These are phyloP conservation scores for Penaeus indicus DNA, from an alignment of 1,140 invertebrate genomes.

Conservation along the genomic window DNA sequence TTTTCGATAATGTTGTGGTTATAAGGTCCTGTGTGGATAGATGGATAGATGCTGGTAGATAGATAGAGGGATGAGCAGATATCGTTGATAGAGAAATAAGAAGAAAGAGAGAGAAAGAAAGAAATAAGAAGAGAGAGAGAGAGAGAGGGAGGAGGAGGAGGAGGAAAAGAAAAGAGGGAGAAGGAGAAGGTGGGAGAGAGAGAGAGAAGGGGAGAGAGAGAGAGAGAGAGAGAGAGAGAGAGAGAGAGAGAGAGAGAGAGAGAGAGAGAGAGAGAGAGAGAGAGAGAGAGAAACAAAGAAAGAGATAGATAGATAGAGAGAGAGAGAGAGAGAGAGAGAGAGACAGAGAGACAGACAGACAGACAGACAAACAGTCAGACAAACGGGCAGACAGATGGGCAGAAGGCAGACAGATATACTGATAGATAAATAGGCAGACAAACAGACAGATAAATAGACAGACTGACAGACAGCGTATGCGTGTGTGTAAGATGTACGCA, in stretches of 20 bases:
- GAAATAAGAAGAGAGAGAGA: background rate
- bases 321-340: background rate
- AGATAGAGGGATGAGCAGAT: background rate
- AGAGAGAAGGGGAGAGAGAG: background rate
- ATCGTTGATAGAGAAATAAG: background rate
- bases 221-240: background rate
- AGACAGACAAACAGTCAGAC: background rate
- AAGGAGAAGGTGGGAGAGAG: background rate
- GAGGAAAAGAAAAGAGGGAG: background rate
- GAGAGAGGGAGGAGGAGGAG: background rate
- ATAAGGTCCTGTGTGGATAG: too few species aligned
- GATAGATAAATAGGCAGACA: background rate
- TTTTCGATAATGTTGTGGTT: too few species aligned
- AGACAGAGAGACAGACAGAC: slow-evolving; percentile 1
- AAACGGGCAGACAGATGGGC: background rate
- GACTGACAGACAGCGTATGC: background rate
- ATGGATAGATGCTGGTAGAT: too few species aligned
- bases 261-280: background rate
- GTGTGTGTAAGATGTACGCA: background rate
- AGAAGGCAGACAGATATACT: background rate
- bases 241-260: background rate
- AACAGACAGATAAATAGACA: background rate
- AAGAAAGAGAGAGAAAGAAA: too few species aligned
- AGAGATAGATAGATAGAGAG: background rate
- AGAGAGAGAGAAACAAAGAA: background rate